Evolutionary conservation across 2,797 vertebrate genomes (phyloP), one percentile per base, ranked within the genome.

Genomic region (Bradypodion ventrale): DNA sequence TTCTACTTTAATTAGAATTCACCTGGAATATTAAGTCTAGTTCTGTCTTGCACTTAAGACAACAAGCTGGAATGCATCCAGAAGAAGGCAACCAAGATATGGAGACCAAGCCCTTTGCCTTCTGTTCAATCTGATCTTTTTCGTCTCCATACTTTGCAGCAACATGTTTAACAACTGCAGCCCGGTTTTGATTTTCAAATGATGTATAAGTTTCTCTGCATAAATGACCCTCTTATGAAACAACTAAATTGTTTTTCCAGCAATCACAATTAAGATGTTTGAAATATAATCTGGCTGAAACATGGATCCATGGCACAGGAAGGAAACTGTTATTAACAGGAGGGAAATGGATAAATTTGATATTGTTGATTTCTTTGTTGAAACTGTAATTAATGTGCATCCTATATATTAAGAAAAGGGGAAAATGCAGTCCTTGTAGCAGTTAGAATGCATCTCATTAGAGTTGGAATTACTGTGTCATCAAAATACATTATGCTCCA

Each of bases 391-490:
- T 91, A 93, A 92, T 88, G 91, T 87, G 87, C 89, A 90, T 92
- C 88, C 85, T 84, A 84, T 82, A 83, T 85, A 82, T 75, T 85
- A 89, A 93, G 90, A 82, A 85, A 90, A 82, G 42, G 82, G 83
- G 88, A 85, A 91, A 93, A 92, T 90, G 90, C 88, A 87, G 85
- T 91, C 89, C 85, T 89, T 89, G 37, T 83, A 91, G 90, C 89
- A 32, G 85, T 88, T 89, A 83, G 91, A 92, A 90, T 80, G 91
- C 92, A 93, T 92, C 92, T 94, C 93, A 93, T 93, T 93, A 93
- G 77, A 87, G 78, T 86, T 12, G 29, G 79, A 92, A 87, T 88
- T 23, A 81, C 92, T 87, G 89, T 86, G 88, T 92, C 78, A n/a
- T 90, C 92, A 88, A 89, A 91, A 88, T 89, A 89, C 89, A 89